Conservation (phyloP, 2,113 vertebrate genomes). For the Sceloporus undulatus region DNA sequence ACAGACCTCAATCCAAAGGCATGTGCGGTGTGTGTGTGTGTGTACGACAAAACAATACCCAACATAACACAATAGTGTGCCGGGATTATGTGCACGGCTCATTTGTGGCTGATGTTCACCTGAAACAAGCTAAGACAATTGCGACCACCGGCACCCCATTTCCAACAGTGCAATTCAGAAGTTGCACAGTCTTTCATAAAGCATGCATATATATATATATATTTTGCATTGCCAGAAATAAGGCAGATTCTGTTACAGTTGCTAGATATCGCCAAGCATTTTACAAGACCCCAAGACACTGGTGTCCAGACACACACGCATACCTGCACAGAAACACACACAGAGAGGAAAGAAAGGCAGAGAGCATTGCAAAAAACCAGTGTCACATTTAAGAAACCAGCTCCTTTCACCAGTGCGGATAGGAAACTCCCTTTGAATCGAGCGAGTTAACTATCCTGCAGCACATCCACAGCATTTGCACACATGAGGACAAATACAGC, state of each 20-base stretch:
- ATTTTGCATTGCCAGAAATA: constrained; percentile 73
- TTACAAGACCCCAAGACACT: background rate
- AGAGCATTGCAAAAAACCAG: constrained; percentile 52
- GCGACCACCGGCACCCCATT: background rate
- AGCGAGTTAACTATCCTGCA: constrained; percentile 54
- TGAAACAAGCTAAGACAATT: constrained; percentile 36
- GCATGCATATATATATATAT: no score
- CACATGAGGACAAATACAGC: constrained; percentile 53
- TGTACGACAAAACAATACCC: constrained; percentile 39
- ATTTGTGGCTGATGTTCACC: constrained; percentile 30
- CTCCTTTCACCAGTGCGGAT: constrained; percentile 53
- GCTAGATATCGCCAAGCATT: background rate
- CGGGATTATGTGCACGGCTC: constrained; percentile 34
- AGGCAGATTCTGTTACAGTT: constrained; percentile 53
- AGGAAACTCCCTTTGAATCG: background rate
- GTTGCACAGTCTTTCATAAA: constrained; percentile 58
- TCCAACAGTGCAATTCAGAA: constrained; percentile 45
- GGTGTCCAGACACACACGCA: background rate
- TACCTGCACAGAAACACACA: background rate
- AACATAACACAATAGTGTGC: constrained; percentile 27
- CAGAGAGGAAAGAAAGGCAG: background rate
- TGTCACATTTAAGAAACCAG: constrained; percentile 65
- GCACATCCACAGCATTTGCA: constrained; percentile 56
- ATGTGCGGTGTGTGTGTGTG: background rate
- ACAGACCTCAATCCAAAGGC: constrained; percentile 28